phyloP scores from a whole-genome alignment of 2,888 invertebrate species.

The Nebria salina region DNA sequence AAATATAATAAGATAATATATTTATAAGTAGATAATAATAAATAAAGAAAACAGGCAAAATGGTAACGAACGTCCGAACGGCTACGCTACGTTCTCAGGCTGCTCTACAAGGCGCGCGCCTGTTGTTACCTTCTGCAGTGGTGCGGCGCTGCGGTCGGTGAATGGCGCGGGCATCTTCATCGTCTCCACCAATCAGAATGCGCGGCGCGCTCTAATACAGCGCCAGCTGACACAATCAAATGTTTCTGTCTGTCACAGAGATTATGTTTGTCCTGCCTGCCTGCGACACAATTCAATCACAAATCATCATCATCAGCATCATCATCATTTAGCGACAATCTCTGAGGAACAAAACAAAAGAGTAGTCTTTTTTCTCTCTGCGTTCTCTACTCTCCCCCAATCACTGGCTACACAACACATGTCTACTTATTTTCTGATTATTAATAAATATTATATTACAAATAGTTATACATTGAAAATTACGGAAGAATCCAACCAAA shows the following conservation, averaged over 20 bases:
- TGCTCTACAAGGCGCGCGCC: constrained; percentile 41
- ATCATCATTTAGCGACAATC: background rate
- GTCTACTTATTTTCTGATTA: constrained; percentile 5
- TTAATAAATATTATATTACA: constrained; percentile 9
- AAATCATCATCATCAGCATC: constrained; percentile 9
- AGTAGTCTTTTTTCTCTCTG: constrained; percentile 8
- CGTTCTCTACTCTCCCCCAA: constrained; percentile 17
- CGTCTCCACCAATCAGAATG: constrained; percentile 26
- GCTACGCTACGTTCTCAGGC: constrained; percentile 52
- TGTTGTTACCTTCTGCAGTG: constrained; percentile 38
- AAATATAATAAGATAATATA: constrained; percentile 22
- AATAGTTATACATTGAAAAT: constrained; percentile 12
- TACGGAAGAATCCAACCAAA: constrained; percentile 33
- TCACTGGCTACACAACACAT: constrained; percentile 2
- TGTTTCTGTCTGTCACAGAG: background rate
- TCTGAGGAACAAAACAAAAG: background rate
- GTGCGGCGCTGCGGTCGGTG: constrained; percentile 26
- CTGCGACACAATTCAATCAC: constrained; percentile 38
- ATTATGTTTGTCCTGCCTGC: constrained; percentile 17
- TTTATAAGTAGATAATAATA: constrained; percentile 26
- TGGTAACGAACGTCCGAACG: constrained; percentile 51
- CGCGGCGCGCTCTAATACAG: constrained; percentile 12
- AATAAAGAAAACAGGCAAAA: constrained; percentile 42
- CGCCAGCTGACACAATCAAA: constrained; percentile 29
- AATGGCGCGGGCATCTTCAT: constrained; percentile 21